These are phyloP conservation scores for Psilopsiagon aymara DNA, from an alignment of 2,113 vertebrate genomes.

Conservation along the genomic window DNA sequence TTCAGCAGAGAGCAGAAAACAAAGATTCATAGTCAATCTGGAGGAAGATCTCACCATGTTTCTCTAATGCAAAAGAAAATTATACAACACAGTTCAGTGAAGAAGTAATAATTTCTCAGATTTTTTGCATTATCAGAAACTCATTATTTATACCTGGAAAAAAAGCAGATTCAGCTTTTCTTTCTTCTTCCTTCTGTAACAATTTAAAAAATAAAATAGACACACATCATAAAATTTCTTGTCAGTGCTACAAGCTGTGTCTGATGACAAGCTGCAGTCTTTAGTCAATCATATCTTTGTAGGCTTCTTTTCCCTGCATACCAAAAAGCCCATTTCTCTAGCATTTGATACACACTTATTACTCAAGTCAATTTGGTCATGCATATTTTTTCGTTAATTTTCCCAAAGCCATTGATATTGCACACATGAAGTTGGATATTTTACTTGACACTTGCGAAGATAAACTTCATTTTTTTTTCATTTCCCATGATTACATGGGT, in stretches of 20 bases:
- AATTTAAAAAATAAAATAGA: constrained; percentile 22
- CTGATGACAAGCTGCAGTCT: background rate
- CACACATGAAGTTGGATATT: background rate
- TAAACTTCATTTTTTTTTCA: background rate
- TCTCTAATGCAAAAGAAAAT: background rate
- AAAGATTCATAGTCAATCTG: background rate
- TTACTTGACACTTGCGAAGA: background rate
- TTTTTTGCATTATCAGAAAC: background rate
- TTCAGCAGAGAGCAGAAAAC: background rate
- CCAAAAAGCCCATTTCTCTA: background rate
- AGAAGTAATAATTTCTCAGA: background rate
- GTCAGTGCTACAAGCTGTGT: background rate
- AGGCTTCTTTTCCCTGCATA: background rate
- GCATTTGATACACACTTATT: background rate
- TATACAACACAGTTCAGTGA: background rate
- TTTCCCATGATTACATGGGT: constrained; percentile 16
- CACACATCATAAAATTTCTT: background rate
- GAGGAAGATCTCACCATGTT: background rate
- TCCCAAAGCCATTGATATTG: background rate
- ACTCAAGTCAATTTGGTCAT: background rate
- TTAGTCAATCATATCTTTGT: background rate
- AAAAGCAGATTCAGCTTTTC: constrained; percentile 10
- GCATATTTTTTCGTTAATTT: constrained; percentile 8
- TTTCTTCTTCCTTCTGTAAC: background rate
- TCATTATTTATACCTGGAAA: background rate